Conservation (phyloP, 2,797 vertebrate genomes). For the Neosilurus hyrtlii region DNA sequence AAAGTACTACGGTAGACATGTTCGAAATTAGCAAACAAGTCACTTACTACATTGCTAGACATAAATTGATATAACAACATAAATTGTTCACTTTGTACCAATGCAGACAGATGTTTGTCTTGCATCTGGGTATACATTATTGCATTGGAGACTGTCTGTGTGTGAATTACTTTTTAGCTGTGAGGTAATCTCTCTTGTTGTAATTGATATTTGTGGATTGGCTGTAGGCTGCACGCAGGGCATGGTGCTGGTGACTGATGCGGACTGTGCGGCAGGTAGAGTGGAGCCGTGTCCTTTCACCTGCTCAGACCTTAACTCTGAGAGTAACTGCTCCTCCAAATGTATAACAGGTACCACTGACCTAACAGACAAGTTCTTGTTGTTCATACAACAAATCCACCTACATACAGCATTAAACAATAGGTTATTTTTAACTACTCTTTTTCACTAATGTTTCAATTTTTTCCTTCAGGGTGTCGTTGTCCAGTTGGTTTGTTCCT, state of each 20-base stretch:
- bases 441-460: background rate
- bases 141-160: background rate
- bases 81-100: background rate
- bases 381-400: background rate
- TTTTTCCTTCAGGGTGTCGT: slow-evolving; percentile 75
- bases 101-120: no score
- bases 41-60: background rate
- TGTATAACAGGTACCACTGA: slow-evolving; percentile 73
- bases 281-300: slow-evolving; percentile 74
- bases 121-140: background rate
- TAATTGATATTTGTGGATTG: background rate
- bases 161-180: background rate
- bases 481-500: slow-evolving; percentile 77
- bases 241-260: slow-evolving; percentile 71
- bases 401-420: background rate
- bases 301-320: slow-evolving; percentile 73
- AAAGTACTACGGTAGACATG: background rate
- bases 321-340: slow-evolving; percentile 68
- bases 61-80: background rate
- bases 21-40: background rate
- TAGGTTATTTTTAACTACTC: background rate
- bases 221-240: slow-evolving; percentile 71
- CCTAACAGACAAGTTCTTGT: background rate
- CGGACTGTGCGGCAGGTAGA: slow-evolving; percentile 69
- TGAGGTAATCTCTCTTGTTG: background rate